Evolutionary conservation across 2,113 vertebrate species (phyloP).

Genomic region (Ciconia stormi): DNA sequence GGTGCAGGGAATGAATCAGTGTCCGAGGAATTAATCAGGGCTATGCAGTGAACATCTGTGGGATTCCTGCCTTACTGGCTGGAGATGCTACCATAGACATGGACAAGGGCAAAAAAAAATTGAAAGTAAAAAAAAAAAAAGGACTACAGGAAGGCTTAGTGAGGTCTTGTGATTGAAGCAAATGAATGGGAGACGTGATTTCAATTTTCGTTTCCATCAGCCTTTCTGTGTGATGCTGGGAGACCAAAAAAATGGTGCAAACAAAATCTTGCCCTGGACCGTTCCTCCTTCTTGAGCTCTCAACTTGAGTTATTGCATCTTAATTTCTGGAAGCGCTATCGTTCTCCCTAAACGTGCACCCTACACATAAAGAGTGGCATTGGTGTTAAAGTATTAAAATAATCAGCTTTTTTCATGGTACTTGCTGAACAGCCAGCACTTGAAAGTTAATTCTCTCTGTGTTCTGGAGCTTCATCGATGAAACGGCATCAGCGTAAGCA

Average conservation of each 20-base stretch:
- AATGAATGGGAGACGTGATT: neutral
- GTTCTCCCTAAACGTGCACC: accelerated
- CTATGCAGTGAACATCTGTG: accelerated
- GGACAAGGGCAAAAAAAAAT: neutral
- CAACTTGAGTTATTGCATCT: neutral
- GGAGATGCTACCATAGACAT: neutral
- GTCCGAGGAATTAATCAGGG: neutral
- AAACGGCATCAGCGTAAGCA: neutral
- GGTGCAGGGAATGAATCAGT: neutral
- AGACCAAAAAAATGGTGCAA: neutral
- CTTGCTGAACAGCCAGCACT: accelerated
- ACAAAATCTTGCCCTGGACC: accelerated
- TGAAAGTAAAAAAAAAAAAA: neutral
- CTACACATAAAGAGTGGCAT: accelerated
- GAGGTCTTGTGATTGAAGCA: neutral
- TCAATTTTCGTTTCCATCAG: accelerated
- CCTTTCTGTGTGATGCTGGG: accelerated
- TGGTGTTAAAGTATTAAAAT: neutral
- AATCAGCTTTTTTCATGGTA: neutral
- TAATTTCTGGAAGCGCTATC: neutral
- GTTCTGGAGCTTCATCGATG: neutral
- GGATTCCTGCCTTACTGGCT: neutral
- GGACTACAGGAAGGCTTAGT: neutral
- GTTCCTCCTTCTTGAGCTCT: neutral
- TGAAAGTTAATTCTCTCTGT: neutral